Evolutionary conservation across 2,888 invertebrate species (phyloP), one percentile per base, ranked within the genome.

Genomic region (Mystacides longicornis): DNA sequence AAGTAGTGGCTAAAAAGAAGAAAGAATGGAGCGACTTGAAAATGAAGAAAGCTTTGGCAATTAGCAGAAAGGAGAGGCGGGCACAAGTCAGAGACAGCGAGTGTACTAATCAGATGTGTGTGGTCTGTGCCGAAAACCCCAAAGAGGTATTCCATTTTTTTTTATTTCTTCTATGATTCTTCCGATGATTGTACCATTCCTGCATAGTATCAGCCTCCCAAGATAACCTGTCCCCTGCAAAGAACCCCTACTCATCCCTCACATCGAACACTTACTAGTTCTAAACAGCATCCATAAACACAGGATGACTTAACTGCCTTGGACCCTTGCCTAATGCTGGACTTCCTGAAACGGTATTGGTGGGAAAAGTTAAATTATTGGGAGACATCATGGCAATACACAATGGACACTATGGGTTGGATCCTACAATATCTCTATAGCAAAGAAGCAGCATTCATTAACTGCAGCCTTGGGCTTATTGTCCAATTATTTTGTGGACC

Each of bases 101-200:
- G 67, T 73, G 87, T 19, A 68, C 75, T 62, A 80, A 79, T 68
- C 87, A 85, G 65, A 71, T 85, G 9, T 94, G 93, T 67, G 88
- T 93, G 20, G 87, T 93, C n/a, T 94, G 94, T 70, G 78, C 86
- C 33, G 81, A 81, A 55, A 90, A 91, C 74, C 89, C 89, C 1
- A 86, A 89, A 65, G 92, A 93, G 75, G 85, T 85, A n/a, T n/a
- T n/a, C n/a, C n/a, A n/a, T n/a, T n/a, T n/a, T n/a, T n/a, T n/a
- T n/a, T n/a, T n/a, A n/a, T n/a, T n/a, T n/a, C n/a, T n/a, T n/a
- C n/a, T n/a, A n/a, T n/a, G n/a, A n/a, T n/a, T n/a, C n/a, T n/a
- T n/a, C n/a, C n/a, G n/a, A n/a, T n/a, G n/a, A n/a, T n/a, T n/a
- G n/a, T n/a, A n/a, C n/a, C n/a, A n/a, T n/a, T n/a, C n/a, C n/a